Conservation (phyloP, 2,888 invertebrate species). For the Mythimna ferrago region DNA sequence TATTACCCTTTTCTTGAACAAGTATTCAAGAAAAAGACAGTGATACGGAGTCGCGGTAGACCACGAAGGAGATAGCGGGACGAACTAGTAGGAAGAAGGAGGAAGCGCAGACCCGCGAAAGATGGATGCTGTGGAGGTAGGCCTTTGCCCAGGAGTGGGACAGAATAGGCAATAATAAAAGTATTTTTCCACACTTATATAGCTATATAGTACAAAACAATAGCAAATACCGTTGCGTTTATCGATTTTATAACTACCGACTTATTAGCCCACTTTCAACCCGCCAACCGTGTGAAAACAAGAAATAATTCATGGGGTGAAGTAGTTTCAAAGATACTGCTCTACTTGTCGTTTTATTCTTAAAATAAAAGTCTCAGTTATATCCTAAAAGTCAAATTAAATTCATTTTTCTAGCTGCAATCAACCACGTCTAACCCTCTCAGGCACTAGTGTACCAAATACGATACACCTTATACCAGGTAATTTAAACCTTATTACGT, state of each 20-base stretch:
- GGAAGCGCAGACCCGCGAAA: too few relatives aligned
- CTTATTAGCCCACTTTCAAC: slow-evolving; percentile 21
- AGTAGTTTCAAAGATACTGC: slow-evolving; percentile 35
- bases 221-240: background rate
- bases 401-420: slow-evolving; percentile 36
- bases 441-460: too few relatives aligned
- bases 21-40: background rate
- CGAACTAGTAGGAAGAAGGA: too few relatives aligned
- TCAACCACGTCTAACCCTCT: background rate
- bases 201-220: background rate
- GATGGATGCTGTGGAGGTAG: too few relatives aligned
- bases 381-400: slow-evolving; percentile 24
- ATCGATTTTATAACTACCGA: slow-evolving; percentile 26
- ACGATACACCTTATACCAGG: too few relatives aligned
- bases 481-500: too few relatives aligned
- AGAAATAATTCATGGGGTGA: slow-evolving; percentile 39
- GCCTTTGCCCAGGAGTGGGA: too few relatives aligned
- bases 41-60: too few relatives aligned
- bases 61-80: too few relatives aligned
- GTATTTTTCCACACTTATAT: background rate
- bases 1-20: background rate
- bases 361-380: slow-evolving; percentile 13
- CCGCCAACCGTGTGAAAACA: slow-evolving; percentile 39
- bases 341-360: slow-evolving; percentile 33
- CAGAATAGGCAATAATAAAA: too few relatives aligned